Evolutionary conservation across 2,888 invertebrate genomes (phyloP).

Genomic region (Drosophila nigricruria): DNA sequence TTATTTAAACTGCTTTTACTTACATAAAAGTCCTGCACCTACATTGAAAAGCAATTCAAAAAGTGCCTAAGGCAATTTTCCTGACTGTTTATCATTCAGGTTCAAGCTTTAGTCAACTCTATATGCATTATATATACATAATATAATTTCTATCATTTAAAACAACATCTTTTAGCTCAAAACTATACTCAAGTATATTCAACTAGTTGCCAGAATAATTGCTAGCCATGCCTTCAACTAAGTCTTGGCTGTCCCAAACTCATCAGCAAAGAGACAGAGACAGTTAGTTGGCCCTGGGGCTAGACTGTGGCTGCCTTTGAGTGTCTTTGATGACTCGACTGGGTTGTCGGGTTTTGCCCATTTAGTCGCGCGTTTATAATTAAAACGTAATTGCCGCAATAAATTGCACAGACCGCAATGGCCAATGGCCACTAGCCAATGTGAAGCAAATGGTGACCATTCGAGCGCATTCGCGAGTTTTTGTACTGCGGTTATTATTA

Average conservation of each 20-base stretch:
- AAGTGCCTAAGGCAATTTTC: neutral
- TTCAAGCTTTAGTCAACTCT: neutral
- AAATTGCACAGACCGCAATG: conserved; percentile 71
- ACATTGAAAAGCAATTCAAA: neutral
- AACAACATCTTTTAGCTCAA: neutral
- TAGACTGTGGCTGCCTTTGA: conserved; percentile 8
- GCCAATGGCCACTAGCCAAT: conserved; percentile 46
- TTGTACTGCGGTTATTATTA: conserved; percentile 58
- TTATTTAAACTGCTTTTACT: neutral
- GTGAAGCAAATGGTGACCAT: conserved; percentile 29
- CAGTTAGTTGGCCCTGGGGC: conserved; percentile 14
- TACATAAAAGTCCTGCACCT: neutral
- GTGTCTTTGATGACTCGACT: conserved; percentile 33
- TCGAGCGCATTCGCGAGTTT: conserved; percentile 36
- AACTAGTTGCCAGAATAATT: conserved; percentile 18
- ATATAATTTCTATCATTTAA: neutral
- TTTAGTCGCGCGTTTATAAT: conserved; percentile 76
- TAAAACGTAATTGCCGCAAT: conserved; percentile 77
- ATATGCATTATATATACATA: neutral
- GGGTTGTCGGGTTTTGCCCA: conserved; percentile 22
- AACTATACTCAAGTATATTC: neutral
- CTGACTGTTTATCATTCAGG: neutral
- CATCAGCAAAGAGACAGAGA: conserved; percentile 10
- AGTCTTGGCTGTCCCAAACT: conserved; percentile 18
- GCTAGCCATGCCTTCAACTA: neutral